Conservation (phyloP, 37 sponge, comb jelly and placozoan genomes). For the Beroe ovata region DNA sequence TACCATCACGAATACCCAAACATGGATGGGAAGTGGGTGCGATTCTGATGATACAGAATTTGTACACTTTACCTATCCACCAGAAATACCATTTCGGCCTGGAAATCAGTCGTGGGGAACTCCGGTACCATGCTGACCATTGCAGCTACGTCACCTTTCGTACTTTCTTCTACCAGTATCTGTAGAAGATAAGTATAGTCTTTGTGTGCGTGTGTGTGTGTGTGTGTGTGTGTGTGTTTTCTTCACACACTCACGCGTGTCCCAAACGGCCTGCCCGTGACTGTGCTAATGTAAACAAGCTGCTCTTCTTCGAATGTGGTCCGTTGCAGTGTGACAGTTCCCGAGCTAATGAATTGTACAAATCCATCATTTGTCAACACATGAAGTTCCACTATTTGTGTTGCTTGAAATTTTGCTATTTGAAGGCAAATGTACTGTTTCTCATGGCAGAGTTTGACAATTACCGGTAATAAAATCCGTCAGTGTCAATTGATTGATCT, state of each 20-base stretch:
- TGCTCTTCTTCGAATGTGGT: slow-evolving; percentile 48
- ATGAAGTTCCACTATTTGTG: too few relatives aligned
- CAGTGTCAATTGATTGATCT: neutral
- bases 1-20: too few relatives aligned
- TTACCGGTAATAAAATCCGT: slow-evolving; percentile 50
- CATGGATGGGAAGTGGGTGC: neutral
- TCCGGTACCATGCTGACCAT: slow-evolving; percentile 59
- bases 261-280: slow-evolving; percentile 38
- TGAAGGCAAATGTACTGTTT: too few relatives aligned
- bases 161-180: slow-evolving; percentile 46
- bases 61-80: slow-evolving; percentile 33
- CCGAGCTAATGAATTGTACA: neutral
- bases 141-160: slow-evolving; percentile 31
- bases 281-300: slow-evolving; percentile 5
- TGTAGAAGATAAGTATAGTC: neutral
- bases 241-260: slow-evolving; percentile 24
- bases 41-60: neutral
- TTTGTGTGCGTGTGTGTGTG: too few relatives aligned
- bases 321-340: neutral
- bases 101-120: slow-evolving; percentile 16
- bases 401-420: too few relatives aligned
- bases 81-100: slow-evolving; percentile 57
- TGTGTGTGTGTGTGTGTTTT: too few relatives aligned
- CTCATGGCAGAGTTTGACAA: neutral
- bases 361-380: neutral